phyloP scores from a whole-genome alignment of 1,140 invertebrate genomes.

The Calephelis nemesis region DNA sequence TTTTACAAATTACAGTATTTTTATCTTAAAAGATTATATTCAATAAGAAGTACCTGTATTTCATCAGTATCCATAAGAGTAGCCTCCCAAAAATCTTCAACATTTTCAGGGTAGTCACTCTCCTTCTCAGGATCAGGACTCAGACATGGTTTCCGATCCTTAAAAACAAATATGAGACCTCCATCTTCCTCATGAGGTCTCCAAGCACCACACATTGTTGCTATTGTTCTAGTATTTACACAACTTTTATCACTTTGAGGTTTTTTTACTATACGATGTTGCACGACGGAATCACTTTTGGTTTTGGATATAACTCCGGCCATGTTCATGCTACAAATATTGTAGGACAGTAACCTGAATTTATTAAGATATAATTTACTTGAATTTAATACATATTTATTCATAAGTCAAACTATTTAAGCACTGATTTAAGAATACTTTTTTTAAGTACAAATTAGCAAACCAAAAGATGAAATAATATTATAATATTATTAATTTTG shows the following conservation, averaged over 20 bases:
- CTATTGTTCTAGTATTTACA: constrained; percentile 55
- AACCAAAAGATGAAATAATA: too few species aligned
- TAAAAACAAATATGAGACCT: constrained; percentile 68
- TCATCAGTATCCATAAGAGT: constrained; percentile 39
- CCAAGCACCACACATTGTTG: constrained; percentile 77
- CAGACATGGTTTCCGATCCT: constrained; percentile 50
- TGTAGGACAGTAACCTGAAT: neutral
- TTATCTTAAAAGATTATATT: too few species aligned
- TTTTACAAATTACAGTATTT: neutral
- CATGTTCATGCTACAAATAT: constrained; percentile 39
- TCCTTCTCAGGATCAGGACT: constrained; percentile 66
- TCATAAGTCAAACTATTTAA: constrained; percentile 13
- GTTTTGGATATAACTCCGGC: constrained; percentile 36
- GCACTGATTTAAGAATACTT: too few species aligned
- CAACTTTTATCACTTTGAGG: constrained; percentile 38
- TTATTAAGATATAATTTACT: constrained; percentile 18
- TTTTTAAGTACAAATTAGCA: too few species aligned
- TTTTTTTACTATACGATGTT: constrained; percentile 55
- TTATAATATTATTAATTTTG: too few species aligned
- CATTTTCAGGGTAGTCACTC: constrained; percentile 68
- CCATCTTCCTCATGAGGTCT: constrained; percentile 72
- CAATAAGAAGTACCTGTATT: constrained; percentile 53
- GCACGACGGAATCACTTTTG: constrained; percentile 42
- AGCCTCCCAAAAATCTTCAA: constrained; percentile 73
- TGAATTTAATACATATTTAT: constrained; percentile 19